Evolutionary conservation across 2,888 invertebrate genomes (phyloP).

Genomic region (Pammene fasciana): DNA sequence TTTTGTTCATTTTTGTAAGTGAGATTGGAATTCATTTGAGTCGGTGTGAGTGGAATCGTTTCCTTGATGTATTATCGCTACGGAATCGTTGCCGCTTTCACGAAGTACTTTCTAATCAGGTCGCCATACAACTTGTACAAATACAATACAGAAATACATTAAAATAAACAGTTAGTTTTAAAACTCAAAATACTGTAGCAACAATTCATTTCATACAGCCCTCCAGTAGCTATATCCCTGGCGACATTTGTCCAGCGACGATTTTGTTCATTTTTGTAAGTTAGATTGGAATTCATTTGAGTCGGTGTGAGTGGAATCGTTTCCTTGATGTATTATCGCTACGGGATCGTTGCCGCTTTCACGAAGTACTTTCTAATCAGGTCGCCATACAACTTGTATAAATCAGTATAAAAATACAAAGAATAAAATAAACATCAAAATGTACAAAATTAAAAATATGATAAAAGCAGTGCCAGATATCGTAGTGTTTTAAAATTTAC

Average conservation of each 20-base stretch:
- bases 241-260: no score
- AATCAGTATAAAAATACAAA: background rate
- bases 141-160: background rate
- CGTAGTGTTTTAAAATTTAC: no score
- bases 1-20: background rate
- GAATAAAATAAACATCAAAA: no score
- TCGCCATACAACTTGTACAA: slow-evolving; percentile 16
- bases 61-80: slow-evolving; percentile 64
- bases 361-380: background rate
- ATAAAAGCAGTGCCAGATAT: no score
- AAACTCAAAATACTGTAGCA: no score
- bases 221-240: no score
- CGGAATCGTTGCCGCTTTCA: slow-evolving; percentile 30
- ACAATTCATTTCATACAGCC: no score
- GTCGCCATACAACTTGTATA: slow-evolving; percentile 17
- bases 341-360: slow-evolving; percentile 35
- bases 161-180: no score
- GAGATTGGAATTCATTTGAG: slow-evolving; percentile 23
- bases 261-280: background rate
- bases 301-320: slow-evolving; percentile 57
- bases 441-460: background rate
- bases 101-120: background rate
- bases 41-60: slow-evolving; percentile 58
- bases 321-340: slow-evolving; percentile 64
- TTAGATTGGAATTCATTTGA: slow-evolving; percentile 20